A percentile compares a stretch with the other conserved stretches of the same genome.
These are phyloP conservation scores for Diabrotica virgifera DNA, from an alignment of 1,140 invertebrate species.

Conservation along the genomic window DNA sequence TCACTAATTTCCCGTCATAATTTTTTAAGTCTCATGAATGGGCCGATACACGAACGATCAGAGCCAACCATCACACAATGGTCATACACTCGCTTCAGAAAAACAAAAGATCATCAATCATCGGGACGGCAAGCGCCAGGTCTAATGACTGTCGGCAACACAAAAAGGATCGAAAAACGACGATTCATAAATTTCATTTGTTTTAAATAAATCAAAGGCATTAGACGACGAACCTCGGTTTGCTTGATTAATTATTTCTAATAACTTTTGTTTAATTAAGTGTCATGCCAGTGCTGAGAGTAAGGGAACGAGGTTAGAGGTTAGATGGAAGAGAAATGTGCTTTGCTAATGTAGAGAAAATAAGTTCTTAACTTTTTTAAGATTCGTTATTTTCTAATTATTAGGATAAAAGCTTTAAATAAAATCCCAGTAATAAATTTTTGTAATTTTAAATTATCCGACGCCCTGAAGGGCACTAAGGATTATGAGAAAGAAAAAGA, in stretches of 20 bases:
- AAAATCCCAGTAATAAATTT: too few relatives aligned
- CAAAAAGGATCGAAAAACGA: conserved; percentile 38
- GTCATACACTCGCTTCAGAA: conserved; percentile 4
- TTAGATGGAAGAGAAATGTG: too few relatives aligned
- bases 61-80: not conserved
- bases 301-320: too few relatives aligned
- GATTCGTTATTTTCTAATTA: too few relatives aligned
- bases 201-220: conserved; percentile 41
- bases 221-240: conserved; percentile 31
- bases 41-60: not conserved
- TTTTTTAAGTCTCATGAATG: too few relatives aligned
- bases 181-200: conserved; percentile 43
- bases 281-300: conserved; percentile 5
- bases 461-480: too few relatives aligned
- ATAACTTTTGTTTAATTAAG: conserved; percentile 18
- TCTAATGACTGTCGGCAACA: conserved; percentile 41
- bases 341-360: too few relatives aligned
- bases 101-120: conserved; percentile 40
- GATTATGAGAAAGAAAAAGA: too few relatives aligned
- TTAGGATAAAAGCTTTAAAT: too few relatives aligned
- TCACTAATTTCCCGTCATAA: too few relatives aligned
- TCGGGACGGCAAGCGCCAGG: conserved; percentile 36
- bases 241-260: conserved; percentile 30
- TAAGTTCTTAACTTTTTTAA: too few relatives aligned
- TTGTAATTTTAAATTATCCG: too few relatives aligned